Evolutionary conservation across 2,113 vertebrate species (phyloP).

Genomic region (Syngnathus typhle): DNA sequence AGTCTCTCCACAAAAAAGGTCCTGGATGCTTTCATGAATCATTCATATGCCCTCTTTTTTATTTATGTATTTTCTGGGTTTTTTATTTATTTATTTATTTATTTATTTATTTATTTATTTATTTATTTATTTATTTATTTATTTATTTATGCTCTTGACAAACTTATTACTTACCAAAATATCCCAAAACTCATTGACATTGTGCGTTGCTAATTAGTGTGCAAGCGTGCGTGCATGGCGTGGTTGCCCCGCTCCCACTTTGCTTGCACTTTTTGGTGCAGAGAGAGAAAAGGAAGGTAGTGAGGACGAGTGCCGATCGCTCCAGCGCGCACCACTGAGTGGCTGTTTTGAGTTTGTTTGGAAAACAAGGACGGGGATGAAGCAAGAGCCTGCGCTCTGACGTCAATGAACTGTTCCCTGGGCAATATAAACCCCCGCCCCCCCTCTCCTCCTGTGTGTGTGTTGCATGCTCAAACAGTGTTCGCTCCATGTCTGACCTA

Average conservation of each 20-base stretch:
- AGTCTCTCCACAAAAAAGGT: not conserved
- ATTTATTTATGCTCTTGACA: not conserved
- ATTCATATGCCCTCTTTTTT: not conserved
- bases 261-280: slow-evolving; percentile 34
- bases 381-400: slow-evolving; percentile 72
- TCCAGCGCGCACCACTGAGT: slow-evolving; percentile 28
- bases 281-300: slow-evolving; percentile 25
- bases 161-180: too few species aligned
- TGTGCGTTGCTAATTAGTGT: too few species aligned
- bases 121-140: not conserved
- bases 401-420: slow-evolving; percentile 77
- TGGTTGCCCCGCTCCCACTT: too few species aligned
- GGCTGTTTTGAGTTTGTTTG: slow-evolving; percentile 74
- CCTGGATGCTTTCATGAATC: not conserved
- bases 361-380: slow-evolving; percentile 74
- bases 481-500: slow-evolving; percentile 52
- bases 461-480: slow-evolving; percentile 38
- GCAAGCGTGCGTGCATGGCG: too few species aligned
- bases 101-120: not conserved
- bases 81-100: not conserved
- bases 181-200: too few species aligned
- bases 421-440: slow-evolving; percentile 73
- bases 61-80: not conserved
- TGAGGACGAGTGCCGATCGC: slow-evolving; percentile 23
- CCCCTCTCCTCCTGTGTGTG: slow-evolving; percentile 21